Conservation (phyloP, 2,797 vertebrate species). For the Sebastes steindachneri region DNA sequence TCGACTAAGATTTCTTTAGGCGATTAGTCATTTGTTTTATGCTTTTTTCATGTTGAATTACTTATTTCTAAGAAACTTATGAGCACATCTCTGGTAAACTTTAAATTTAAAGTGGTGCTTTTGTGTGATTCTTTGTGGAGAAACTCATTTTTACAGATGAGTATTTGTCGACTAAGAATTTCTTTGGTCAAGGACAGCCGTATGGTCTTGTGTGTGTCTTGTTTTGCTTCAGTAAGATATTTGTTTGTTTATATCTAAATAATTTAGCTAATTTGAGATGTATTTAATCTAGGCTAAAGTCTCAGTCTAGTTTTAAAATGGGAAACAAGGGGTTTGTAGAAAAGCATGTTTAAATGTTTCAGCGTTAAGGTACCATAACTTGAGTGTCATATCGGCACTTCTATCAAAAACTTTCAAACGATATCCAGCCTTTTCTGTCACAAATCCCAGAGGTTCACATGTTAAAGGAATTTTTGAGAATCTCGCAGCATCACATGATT, state of each 20-base stretch:
- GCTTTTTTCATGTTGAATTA: no score
- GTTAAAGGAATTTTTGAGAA: not conserved
- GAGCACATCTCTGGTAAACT: no score
- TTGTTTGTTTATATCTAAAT: not conserved
- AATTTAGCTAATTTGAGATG: not conserved
- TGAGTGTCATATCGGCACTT: not conserved
- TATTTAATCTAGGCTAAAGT: not conserved
- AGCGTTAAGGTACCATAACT: not conserved
- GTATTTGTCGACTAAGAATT: no score
- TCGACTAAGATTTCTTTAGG: no score
- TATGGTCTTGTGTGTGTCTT: no score
- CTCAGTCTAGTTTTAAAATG: not conserved
- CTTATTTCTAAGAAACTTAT: no score
- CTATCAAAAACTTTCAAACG: not conserved
- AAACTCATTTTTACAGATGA: no score
- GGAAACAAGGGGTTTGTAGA: not conserved
- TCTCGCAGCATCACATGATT: not conserved
- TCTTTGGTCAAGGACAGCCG: no score
- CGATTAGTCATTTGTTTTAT: no score
- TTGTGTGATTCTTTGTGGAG: no score
- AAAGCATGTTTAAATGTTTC: not conserved
- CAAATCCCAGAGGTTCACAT: not conserved
- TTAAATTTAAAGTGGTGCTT: no score
- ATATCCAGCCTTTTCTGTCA: not conserved
- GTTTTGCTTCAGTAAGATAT: not conserved